Evolutionary conservation across 53 echinoderm and acorn worm genomes (phyloP).

Genomic region (Zoroaster sp.): DNA sequence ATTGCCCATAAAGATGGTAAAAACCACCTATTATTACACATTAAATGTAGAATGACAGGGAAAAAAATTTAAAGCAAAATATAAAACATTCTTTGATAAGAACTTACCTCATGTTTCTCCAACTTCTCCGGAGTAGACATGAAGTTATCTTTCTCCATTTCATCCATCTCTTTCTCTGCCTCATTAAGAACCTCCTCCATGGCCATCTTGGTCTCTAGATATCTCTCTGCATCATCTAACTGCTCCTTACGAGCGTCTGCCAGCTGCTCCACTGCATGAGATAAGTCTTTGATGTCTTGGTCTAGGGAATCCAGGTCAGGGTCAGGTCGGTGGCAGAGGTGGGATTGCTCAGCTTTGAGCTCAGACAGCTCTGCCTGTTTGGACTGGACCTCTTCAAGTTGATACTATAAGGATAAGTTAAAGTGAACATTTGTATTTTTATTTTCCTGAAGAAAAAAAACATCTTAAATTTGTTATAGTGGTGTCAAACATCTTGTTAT

Average conservation of each 20-base stretch:
- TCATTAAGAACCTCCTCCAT: slow-evolving; percentile 48
- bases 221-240: slow-evolving; percentile 46
- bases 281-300: slow-evolving; percentile 45
- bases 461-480: no score
- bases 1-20: no score
- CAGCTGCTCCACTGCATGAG: slow-evolving; percentile 27
- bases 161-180: slow-evolving; percentile 25
- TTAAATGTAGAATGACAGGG: no score
- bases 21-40: no score
- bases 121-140: slow-evolving; percentile 60
- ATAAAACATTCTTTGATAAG: no score
- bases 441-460: no score
- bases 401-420: slow-evolving; percentile 10
- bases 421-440: background rate
- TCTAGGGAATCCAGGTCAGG: slow-evolving; percentile 60
- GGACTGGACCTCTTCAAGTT: slow-evolving; percentile 59
- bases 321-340: slow-evolving; percentile 57
- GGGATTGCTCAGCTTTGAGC: slow-evolving; percentile 47
- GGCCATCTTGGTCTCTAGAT: slow-evolving; percentile 24
- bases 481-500: no score
- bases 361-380: slow-evolving; percentile 58
- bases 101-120: slow-evolving; percentile 67
- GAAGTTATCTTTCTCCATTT: slow-evolving; percentile 53
- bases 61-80: no score
- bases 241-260: slow-evolving; percentile 31